These are phyloP conservation scores for Columba guinea DNA, from an alignment of 2,797 vertebrate species.

Conservation along the genomic window DNA sequence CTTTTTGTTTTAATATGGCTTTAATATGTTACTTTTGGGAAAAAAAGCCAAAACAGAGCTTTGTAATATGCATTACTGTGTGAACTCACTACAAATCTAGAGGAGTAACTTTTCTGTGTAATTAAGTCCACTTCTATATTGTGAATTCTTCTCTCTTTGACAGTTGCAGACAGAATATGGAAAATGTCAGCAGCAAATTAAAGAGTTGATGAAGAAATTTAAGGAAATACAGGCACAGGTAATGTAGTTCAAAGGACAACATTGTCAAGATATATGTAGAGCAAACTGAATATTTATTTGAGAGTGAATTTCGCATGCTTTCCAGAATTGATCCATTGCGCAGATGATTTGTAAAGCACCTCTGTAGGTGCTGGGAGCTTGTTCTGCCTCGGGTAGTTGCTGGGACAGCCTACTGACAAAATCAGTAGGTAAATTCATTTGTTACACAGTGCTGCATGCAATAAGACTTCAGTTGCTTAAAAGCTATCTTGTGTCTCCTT, in stretches of 20 bases:
- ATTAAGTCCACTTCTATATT: background rate
- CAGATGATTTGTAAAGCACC: background rate
- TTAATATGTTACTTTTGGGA: background rate
- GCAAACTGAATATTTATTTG: background rate
- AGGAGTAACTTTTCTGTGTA: background rate
- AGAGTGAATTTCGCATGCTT: background rate
- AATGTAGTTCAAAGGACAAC: background rate
- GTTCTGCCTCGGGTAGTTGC: background rate
- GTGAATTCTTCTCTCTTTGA: conserved; percentile 52
- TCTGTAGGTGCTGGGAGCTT: background rate
- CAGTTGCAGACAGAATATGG: conserved; percentile 89
- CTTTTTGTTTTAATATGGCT: background rate
- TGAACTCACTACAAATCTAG: background rate
- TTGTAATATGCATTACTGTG: background rate
- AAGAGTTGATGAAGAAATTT: conserved; percentile 85
- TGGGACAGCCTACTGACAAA: background rate
- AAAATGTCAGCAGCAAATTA: conserved; percentile 89
- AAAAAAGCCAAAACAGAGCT: background rate
- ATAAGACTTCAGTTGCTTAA: background rate
- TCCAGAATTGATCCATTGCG: background rate
- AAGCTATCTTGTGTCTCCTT: background rate
- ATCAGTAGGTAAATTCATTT: background rate
- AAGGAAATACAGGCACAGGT: conserved; percentile 91
- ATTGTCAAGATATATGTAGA: background rate
- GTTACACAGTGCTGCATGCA: accelerated